phyloP scores from a whole-genome alignment of 2,113 vertebrate species.

The Copsychus sechellarum region DNA sequence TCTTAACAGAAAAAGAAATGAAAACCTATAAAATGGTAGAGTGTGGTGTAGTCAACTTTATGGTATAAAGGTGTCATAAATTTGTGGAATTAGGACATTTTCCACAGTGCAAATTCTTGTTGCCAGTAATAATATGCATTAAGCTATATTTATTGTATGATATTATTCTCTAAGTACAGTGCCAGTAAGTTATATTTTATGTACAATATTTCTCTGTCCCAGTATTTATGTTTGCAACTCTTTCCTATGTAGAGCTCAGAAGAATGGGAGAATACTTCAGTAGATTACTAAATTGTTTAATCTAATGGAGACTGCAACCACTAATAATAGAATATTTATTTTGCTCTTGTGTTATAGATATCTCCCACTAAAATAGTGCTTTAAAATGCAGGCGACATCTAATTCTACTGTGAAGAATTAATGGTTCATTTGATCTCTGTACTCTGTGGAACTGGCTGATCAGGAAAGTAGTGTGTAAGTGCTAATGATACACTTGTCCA shows the following conservation, averaged over 20 bases:
- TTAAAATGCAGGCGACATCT: slow-evolving; percentile 24
- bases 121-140: background rate
- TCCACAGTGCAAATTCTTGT: background rate
- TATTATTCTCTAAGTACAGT: background rate
- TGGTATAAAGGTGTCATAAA: background rate
- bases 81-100: background rate
- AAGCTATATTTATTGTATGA: background rate
- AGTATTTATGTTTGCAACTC: background rate
- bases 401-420: slow-evolving; percentile 9
- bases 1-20: background rate
- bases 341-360: background rate
- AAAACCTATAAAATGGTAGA: background rate
- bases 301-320: background rate
- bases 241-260: background rate
- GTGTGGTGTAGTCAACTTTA: background rate
- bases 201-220: background rate
- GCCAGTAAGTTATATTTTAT: background rate
- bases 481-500: background rate
- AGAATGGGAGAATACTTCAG: background rate
- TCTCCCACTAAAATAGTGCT: background rate
- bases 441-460: background rate
- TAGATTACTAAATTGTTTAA: background rate
- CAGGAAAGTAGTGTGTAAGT: background rate
- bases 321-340: background rate
- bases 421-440: slow-evolving; percentile 19